Conservation (phyloP, 2,797 vertebrate species). For the Myripristis jacobus region DNA sequence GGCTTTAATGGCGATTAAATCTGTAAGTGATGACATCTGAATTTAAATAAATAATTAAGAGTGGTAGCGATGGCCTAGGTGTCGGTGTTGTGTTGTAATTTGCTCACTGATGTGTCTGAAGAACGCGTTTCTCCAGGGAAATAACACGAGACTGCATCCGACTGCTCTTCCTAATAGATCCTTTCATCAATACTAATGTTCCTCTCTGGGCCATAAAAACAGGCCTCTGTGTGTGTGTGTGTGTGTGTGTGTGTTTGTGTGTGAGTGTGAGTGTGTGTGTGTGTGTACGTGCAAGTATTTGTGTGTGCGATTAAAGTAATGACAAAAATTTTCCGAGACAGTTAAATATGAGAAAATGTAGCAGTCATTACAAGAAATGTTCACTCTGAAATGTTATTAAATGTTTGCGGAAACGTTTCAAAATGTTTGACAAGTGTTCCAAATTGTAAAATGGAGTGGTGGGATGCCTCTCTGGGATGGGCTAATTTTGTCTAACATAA, state of each 20-base stretch:
- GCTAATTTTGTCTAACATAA: no score
- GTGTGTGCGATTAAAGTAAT: background rate
- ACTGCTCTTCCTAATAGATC: constrained; percentile 51
- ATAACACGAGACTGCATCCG: constrained; percentile 59
- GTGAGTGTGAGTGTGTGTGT: background rate
- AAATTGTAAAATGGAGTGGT: no score
- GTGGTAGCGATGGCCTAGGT: constrained; percentile 1
- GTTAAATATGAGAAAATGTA: constrained; percentile 21
- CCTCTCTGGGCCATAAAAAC: constrained; percentile 58
- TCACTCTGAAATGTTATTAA: background rate
- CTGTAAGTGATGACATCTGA: constrained; percentile 4
- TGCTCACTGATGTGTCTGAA: constrained; percentile 34
- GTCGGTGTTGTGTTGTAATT: constrained; percentile 4
- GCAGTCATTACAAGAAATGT: constrained; percentile 23
- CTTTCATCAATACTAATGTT: constrained; percentile 64
- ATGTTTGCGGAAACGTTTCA: no score
- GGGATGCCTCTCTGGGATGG: no score
- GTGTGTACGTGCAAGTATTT: background rate
- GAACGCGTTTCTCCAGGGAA: constrained; percentile 66
- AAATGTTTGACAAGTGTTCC: no score
- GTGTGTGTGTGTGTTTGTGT: background rate
- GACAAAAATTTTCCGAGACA: background rate
- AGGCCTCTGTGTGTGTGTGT: background rate
- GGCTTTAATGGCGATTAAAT: background rate
- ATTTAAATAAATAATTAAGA: constrained; percentile 24